Evolutionary conservation across 2,113 vertebrate species (phyloP).

Genomic region (Neogobius melanostomus): DNA sequence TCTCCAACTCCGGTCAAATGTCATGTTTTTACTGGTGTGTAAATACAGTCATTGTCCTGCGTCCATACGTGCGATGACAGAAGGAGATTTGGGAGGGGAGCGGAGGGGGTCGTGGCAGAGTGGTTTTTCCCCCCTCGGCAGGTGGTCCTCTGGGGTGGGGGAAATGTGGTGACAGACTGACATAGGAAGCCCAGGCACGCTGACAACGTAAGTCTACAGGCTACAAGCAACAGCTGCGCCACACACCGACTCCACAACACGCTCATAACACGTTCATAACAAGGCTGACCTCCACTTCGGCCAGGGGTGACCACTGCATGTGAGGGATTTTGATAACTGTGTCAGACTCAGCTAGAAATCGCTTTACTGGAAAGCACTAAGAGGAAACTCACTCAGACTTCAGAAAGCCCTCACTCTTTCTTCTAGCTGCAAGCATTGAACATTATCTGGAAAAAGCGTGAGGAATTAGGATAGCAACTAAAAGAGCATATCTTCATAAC

Average conservation of each 20-base stretch:
- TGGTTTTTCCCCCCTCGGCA: constrained; percentile 15
- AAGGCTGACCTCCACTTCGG: not conserved
- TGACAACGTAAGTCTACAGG: not conserved
- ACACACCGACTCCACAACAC: not conserved
- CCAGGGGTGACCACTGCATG: not conserved
- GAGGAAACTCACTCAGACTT: no score
- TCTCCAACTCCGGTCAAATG: not conserved
- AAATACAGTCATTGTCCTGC: constrained; percentile 4
- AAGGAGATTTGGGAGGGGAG: not conserved
- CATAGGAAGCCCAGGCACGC: constrained; percentile 24
- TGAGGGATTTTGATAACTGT: not conserved
- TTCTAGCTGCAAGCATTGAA: not conserved
- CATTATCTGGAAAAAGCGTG: no score
- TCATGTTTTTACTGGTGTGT: not conserved
- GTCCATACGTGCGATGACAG: constrained; percentile 2
- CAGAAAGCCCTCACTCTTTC: not conserved
- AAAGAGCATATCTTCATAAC: no score
- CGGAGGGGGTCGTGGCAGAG: not conserved
- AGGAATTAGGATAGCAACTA: no score
- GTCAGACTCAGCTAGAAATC: no score
- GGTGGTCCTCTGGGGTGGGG: constrained; percentile 28
- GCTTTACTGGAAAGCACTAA: no score
- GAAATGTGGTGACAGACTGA: constrained; percentile 29
- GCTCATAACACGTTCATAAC: not conserved
- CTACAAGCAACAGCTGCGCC: constrained; percentile 4